phyloP scores from a whole-genome alignment of 2,113 vertebrate genomes.

The Mobula hypostoma region DNA sequence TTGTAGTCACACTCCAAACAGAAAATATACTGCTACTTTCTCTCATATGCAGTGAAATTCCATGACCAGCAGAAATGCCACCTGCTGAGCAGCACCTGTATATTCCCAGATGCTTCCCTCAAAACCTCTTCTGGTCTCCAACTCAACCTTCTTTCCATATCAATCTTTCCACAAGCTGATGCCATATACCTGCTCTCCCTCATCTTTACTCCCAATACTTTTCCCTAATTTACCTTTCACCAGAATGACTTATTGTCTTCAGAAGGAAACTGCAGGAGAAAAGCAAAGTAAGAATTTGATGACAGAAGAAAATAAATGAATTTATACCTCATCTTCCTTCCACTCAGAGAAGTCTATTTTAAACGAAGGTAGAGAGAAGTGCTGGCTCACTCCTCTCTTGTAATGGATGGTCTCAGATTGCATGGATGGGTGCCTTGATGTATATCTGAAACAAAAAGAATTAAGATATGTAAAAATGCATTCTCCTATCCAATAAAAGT shows the following conservation, averaged over 20 bases:
- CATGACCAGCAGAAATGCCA: not conserved
- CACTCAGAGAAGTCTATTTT: conserved; percentile 91
- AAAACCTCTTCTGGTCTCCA: not conserved
- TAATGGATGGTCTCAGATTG: conserved; percentile 89
- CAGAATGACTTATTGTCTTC: not conserved
- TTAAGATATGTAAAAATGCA: not conserved
- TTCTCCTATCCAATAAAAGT: not conserved
- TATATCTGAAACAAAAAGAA: conserved; percentile 66
- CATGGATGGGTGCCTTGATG: conserved; percentile 73
- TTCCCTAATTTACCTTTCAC: not conserved
- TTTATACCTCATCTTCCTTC: conserved; percentile 91
- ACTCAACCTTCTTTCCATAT: not conserved
- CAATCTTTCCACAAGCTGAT: too few relatives aligned
- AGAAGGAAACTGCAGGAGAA: conserved; percentile 40
- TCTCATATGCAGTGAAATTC: not conserved
- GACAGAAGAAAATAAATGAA: not conserved
- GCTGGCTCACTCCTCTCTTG: conserved; percentile 92
- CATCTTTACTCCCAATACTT: not conserved
- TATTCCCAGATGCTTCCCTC: too few relatives aligned
- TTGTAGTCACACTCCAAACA: too few relatives aligned
- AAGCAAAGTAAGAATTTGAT: not conserved
- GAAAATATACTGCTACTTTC: not conserved
- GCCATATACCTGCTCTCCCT: not conserved
- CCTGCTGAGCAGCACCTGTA: not conserved
- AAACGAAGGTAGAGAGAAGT: conserved; percentile 92